These are phyloP conservation scores for Tetrax tetrax DNA, from an alignment of 2,113 vertebrate species.

Conservation along the genomic window DNA sequence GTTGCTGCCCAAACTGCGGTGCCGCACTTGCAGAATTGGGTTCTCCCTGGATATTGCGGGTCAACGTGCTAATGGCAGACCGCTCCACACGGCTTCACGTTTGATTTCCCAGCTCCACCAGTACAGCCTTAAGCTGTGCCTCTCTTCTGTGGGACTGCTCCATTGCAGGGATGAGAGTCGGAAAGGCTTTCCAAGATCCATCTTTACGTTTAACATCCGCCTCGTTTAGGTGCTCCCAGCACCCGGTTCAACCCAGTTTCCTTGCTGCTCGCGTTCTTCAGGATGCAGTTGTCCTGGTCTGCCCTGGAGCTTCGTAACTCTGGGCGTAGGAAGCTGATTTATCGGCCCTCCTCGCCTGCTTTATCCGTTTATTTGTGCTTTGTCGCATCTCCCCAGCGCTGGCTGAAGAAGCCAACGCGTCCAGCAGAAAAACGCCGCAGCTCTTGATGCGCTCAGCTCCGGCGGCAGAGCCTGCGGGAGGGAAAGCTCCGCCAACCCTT, in stretches of 20 bases:
- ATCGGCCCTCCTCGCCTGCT: not conserved
- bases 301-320: not conserved
- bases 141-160: not conserved
- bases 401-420: fast-evolving
- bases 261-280: too few relatives aligned
- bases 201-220: fast-evolving
- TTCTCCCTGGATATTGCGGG: too few relatives aligned
- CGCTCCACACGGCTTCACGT: not conserved
- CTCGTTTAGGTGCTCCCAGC: fast-evolving
- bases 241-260: not conserved
- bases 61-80: fast-evolving
- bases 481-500: not conserved
- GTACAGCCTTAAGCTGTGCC: fast-evolving
- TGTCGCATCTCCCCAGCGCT: fast-evolving
- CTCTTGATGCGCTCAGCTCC: fast-evolving
- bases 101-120: not conserved
- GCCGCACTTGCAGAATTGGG: not conserved
- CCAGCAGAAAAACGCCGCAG: fast-evolving
- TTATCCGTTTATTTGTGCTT: too few relatives aligned
- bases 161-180: not conserved
- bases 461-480: fast-evolving
- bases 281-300: not conserved
- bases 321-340: fast-evolving
- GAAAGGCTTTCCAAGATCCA: not conserved
- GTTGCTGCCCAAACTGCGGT: too few relatives aligned